Percentiles rank a stretch among this genome's conserved stretches.
phyloP scores from a whole-genome alignment of 2,888 invertebrate genomes.

The Pristionchus maxplancki region DNA sequence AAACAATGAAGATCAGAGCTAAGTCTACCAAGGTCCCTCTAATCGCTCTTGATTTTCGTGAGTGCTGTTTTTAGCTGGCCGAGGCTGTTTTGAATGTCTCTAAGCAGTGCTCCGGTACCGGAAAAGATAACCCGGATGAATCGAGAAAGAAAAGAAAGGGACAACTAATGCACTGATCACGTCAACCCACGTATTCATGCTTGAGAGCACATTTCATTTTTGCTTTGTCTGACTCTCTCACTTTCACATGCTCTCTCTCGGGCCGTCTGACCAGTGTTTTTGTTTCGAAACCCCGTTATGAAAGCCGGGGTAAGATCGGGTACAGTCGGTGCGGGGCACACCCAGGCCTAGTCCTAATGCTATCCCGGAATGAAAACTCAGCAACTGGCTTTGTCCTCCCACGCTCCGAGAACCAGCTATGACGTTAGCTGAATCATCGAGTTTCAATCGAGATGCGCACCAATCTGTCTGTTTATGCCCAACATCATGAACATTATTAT shows the following conservation, averaged over 20 bases:
- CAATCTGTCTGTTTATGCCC: too few relatives aligned
- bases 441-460: too few relatives aligned
- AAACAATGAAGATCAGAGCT: background rate
- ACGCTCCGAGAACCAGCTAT: too few relatives aligned
- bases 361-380: too few relatives aligned
- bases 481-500: background rate
- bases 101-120: background rate
- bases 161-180: background rate
- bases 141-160: constrained; percentile 4
- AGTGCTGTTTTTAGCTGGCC: background rate
- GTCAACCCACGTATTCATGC: background rate
- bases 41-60: background rate
- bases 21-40: background rate
- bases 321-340: background rate
- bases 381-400: too few relatives aligned
- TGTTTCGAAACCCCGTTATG: background rate
- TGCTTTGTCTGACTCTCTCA: too few relatives aligned
- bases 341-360: background rate
- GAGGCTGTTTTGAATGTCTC: background rate
- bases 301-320: background rate
- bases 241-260: too few relatives aligned
- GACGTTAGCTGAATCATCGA: too few relatives aligned
- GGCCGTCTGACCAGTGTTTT: too few relatives aligned
- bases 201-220: background rate
- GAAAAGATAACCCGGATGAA: background rate